Evolutionary conservation across 2,797 vertebrate species (phyloP).

Genomic region (Bufotes viridis): DNA sequence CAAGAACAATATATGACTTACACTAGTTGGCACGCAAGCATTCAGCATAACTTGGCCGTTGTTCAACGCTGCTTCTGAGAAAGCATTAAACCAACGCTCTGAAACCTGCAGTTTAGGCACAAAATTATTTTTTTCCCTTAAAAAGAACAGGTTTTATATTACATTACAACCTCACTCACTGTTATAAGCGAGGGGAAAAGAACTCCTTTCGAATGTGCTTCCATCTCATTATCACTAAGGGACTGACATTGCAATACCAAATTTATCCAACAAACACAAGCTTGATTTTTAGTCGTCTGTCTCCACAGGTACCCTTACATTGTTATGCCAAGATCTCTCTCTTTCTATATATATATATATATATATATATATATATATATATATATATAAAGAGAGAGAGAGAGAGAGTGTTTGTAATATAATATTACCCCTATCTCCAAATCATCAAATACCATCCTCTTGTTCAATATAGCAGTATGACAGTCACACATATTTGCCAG

Average conservation of each 20-base stretch:
- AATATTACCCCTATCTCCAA: too few relatives aligned
- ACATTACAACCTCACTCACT: constrained; percentile 47
- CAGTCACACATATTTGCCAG: too few relatives aligned
- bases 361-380: too few relatives aligned
- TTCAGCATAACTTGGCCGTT: constrained; percentile 48
- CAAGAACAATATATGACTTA: constrained; percentile 53
- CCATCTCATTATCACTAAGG: constrained; percentile 56
- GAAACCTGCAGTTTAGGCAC: constrained; percentile 52
- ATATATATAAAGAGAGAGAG: too few relatives aligned
- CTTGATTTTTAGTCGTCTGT: constrained; percentile 18
- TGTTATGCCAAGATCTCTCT: too few relatives aligned
- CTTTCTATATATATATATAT: too few relatives aligned
- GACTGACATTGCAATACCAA: constrained; percentile 48
- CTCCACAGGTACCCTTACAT: constrained; percentile 6
- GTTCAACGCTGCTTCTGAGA: constrained; percentile 52
- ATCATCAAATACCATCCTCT: too few relatives aligned
- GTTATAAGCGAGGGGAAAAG: constrained; percentile 54
- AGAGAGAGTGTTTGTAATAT: too few relatives aligned
- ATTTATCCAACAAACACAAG: constrained; percentile 46
- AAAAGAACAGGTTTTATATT: constrained; percentile 58
- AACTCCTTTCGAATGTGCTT: constrained; percentile 51
- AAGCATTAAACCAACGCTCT: constrained; percentile 52
- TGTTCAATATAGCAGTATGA: too few relatives aligned
- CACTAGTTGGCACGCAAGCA: constrained; percentile 30
- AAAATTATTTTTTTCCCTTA: constrained; percentile 49